phyloP scores from a whole-genome alignment of 1,140 invertebrate genomes.

The Batillaria attramentaria region DNA sequence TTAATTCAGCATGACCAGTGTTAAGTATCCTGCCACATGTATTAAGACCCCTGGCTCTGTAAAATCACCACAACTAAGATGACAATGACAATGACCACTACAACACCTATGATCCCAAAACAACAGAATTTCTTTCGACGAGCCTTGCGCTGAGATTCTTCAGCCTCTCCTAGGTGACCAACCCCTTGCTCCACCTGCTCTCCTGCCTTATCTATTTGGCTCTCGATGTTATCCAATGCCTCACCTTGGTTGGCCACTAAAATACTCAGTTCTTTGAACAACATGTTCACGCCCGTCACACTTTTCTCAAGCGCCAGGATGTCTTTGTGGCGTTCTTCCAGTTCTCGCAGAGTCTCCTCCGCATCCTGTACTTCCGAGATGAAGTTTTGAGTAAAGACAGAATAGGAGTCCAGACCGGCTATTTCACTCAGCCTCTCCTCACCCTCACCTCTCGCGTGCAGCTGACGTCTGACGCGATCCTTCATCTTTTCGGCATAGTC shows the following conservation, averaged over 20 bases:
- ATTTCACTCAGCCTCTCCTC: slow-evolving; percentile 42
- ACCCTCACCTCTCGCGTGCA: slow-evolving; percentile 38
- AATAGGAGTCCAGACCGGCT: slow-evolving; percentile 47
- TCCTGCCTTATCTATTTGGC: slow-evolving; percentile 41
- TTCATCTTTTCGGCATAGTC: slow-evolving; percentile 59
- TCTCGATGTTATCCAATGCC: slow-evolving; percentile 53
- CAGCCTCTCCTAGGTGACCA: slow-evolving; percentile 45
- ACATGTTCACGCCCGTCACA: slow-evolving; percentile 53
- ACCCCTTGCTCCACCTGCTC: slow-evolving; percentile 46
- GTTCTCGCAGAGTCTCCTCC: slow-evolving; percentile 49
- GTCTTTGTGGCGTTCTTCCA: slow-evolving; percentile 75
- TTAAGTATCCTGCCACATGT: too few relatives aligned
- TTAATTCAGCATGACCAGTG: too few relatives aligned
- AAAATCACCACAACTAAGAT: slow-evolving; percentile 42
- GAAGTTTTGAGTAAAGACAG: slow-evolving; percentile 53
- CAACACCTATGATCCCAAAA: slow-evolving; percentile 44
- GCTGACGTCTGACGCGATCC: slow-evolving; percentile 41
- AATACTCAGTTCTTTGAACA: slow-evolving; percentile 59
- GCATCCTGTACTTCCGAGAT: slow-evolving; percentile 53
- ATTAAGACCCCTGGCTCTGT: too few relatives aligned
- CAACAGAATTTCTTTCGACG: slow-evolving; percentile 51
- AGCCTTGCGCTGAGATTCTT: slow-evolving; percentile 39
- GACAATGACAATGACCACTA: slow-evolving; percentile 44
- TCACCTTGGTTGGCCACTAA: slow-evolving; percentile 57
- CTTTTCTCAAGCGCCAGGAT: slow-evolving; percentile 55